Base-by-base conservation (phyloP, 2,888 invertebrate genomes). In the Apamea sordens region DNA sequence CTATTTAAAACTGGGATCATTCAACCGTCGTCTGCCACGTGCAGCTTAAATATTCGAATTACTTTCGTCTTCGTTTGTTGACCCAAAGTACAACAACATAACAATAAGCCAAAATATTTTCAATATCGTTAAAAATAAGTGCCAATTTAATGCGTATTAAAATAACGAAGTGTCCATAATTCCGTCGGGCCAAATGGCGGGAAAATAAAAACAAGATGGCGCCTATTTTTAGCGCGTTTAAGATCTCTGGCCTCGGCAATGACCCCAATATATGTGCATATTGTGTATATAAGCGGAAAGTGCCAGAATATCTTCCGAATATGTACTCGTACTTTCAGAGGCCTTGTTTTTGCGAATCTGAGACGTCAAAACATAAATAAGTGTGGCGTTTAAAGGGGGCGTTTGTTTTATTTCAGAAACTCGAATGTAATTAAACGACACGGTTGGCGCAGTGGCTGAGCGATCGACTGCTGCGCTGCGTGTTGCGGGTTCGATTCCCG, bases 131-230 rank as follows among this genome's bases (percentile, higher is more conserved):
- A 73, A 75, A 77, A 65, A 10, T 28, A 73, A 74, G 41, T 7
- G 53, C 28, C 61, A 74, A 69, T 76, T 70, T 50, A 44, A 65
- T 15, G 21, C 8, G 32, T 36, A 65, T 79, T 21, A 77, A 77
- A 80, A 70, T 69, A 74, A 74, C 63, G 13, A 67, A 75, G 24
- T 64, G 28, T 41, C 36, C 41, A 36, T 77, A 50, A 73, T 44
- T 13, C 21, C 10, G 28, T 64, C 63, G 15, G 10, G 32, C 53
- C 24, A 44, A 79, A 82, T 80, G 67, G 79, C 76, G 59, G 50
- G 32, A 67, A 28, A 77, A 63, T 44, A 89, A 91, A 73, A 92
- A 90, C 92, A 93, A 93, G 79, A 94, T 92, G 91, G 91, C 85
- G 72, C 83, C 84, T 92, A 92, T 90, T 88, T 92, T 92, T 92